Percentiles rank a stretch among this genome's conserved stretches.
These are phyloP conservation scores for Drosophila anomalata DNA, from an alignment of 2,888 invertebrate species.

Conservation along the genomic window DNA sequence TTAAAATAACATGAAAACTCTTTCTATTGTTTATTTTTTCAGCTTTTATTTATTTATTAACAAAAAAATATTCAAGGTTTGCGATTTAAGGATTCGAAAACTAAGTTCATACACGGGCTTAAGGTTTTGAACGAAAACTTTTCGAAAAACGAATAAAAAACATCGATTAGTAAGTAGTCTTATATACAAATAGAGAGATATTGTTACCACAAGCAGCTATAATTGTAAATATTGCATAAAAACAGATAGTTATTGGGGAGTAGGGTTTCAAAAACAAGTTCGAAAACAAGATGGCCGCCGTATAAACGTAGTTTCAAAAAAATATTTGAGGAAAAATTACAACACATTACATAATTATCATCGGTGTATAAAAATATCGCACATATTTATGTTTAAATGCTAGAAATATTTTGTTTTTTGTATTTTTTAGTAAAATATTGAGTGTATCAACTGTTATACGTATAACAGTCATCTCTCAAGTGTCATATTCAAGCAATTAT, in stretches of 20 bases:
- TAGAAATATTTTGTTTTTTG: neutral
- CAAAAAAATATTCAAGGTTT: conserved; percentile 2
- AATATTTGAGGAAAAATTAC: conserved; percentile 9
- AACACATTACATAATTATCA: conserved; percentile 20
- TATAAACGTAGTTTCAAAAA: neutral
- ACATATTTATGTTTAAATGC: conserved; percentile 10
- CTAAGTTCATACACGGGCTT: neutral
- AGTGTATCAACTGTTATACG: neutral
- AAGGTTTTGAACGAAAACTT: neutral
- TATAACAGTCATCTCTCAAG: neutral
- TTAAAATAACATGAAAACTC: too few species aligned
- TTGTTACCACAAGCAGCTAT: neutral
- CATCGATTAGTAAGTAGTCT: neutral
- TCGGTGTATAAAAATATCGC: conserved; percentile 33
- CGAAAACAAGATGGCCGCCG: neutral
- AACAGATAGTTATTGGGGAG: neutral
- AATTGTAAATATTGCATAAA: neutral
- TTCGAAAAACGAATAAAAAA: neutral
- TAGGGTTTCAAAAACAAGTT: neutral
- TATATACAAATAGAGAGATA: neutral
- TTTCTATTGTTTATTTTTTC: neutral
- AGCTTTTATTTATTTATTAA: conserved; percentile 1
- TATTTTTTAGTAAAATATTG: conserved; percentile 1
- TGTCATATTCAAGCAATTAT: conserved; percentile 30
- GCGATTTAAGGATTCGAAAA: neutral